Evolutionary conservation across 37 sponge, comb jelly and placozoan genomes (phyloP), one percentile per base, ranked within the genome.

Genomic region (Haliclona indistincta): DNA sequence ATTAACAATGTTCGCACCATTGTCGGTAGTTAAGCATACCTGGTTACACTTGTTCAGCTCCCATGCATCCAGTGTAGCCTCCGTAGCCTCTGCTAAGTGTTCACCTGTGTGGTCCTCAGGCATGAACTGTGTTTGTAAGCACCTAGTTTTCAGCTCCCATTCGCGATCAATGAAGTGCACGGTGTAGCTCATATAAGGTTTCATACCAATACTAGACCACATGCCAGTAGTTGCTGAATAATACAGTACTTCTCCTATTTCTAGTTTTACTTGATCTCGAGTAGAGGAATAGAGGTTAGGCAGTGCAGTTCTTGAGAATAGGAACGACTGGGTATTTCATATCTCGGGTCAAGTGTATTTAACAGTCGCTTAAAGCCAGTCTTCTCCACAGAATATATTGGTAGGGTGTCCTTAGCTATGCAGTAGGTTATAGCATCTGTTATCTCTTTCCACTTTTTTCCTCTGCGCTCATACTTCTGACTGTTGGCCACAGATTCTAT

Each of bases 161-260:
- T 68, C 69, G 20, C 34, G 1, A 35, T 68, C 49, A 1, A 79
- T 54, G 39, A 39, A 79, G 55, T 79, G 80, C 10, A 79, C 62
- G 2, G 80, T 79, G 47, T 79, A 79, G 60, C 80, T 79, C 29
- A 71, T 38, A 52, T 80, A 80, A 22, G 81, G 81, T 5, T 58
- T 38, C 43, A 70, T 55, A 3, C 73, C 61, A 23, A 38, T 19
- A 69, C 80, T 79, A 45, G 80, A 79, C 70, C 70, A 79, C 10
- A 54, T 26, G 45, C 69, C 80, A 5, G 80, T 79, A 38, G 80
- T 79, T 15, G 80, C 80, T 39, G 80, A 68, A 34, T 42, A 56
- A 1, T 17, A 67, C 42, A 67, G 68, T n/a, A 41, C 42, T 1
- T 13, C 4, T 41, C 20, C 1, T 20, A 78, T 1, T 11, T 78